Conservation (phyloP, 2,797 vertebrate genomes). For the Propithecus perrieri region DNA sequence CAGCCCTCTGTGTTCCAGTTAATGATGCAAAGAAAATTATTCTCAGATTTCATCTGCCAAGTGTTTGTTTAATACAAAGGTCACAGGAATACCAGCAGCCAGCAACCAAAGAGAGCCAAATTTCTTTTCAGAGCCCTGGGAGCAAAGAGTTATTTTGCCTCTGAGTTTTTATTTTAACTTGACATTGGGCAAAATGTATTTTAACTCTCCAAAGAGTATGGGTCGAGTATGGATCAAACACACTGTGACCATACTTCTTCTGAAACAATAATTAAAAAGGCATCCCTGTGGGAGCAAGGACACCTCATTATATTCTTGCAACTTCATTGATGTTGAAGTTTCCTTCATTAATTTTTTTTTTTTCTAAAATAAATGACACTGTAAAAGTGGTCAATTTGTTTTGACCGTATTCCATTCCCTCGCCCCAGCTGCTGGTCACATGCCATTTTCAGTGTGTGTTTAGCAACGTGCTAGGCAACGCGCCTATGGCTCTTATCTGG, state of each 20-base stretch:
- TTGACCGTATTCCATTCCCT: slow-evolving; percentile 13
- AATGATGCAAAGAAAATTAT: slow-evolving; percentile 46
- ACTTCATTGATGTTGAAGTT: slow-evolving; percentile 62
- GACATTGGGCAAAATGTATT: slow-evolving; percentile 49
- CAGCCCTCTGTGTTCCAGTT: background rate
- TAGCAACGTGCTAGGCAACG: background rate
- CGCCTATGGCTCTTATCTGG: background rate
- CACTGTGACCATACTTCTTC: slow-evolving; percentile 38
- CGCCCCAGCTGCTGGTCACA: background rate
- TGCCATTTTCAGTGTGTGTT: background rate
- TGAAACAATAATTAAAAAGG: slow-evolving; percentile 35
- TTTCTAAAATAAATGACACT: slow-evolving; percentile 63
- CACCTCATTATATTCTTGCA: slow-evolving; percentile 39
- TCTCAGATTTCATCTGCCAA: slow-evolving; percentile 27
- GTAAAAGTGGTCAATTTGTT: slow-evolving; percentile 37
- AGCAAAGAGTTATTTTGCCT: slow-evolving; percentile 15
- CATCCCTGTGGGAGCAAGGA: background rate
- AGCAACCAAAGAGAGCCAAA: slow-evolving; percentile 9
- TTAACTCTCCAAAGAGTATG: slow-evolving; percentile 39
- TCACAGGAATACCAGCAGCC: background rate
- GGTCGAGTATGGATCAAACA: slow-evolving; percentile 37
- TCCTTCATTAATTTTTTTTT: slow-evolving; percentile 59
- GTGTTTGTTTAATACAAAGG: slow-evolving; percentile 33
- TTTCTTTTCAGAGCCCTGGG: background rate
- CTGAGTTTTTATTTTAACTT: slow-evolving; percentile 63